A percentile compares a stretch with the other conserved stretches of the same genome.
These are phyloP conservation scores for Hartigia nigra DNA, from an alignment of 2,888 invertebrate genomes.

Conservation along the genomic window DNA sequence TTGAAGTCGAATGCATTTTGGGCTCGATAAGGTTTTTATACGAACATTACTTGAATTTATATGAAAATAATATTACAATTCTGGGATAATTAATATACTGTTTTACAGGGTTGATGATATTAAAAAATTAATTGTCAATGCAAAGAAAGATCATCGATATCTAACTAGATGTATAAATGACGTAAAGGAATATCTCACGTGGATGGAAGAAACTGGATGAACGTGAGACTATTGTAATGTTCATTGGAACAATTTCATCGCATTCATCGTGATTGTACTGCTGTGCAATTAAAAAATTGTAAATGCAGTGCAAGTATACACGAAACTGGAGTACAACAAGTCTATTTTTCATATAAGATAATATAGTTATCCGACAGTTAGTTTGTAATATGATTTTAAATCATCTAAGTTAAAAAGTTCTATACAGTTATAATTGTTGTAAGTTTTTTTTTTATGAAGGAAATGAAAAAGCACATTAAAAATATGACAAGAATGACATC, in stretches of 20 bases:
- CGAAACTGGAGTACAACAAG: neutral
- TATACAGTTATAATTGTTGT: neutral
- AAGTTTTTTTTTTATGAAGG: neutral
- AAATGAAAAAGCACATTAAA: neutral
- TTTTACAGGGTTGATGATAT: conserved; percentile 46
- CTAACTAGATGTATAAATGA: conserved; percentile 51
- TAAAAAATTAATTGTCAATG: conserved; percentile 48
- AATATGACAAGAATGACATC: neutral
- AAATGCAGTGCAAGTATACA: neutral
- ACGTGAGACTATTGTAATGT: neutral
- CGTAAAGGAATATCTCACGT: conserved; percentile 48
- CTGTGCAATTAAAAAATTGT: neutral
- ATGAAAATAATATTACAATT: neutral
- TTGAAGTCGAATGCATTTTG: conserved; percentile 44
- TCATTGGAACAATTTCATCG: neutral
- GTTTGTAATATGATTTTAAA: neutral
- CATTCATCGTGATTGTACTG: neutral
- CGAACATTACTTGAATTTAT: neutral
- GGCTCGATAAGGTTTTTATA: conserved; percentile 49
- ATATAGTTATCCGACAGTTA: neutral
- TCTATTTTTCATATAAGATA: neutral
- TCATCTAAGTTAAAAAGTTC: neutral
- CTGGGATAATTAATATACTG: neutral
- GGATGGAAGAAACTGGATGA: conserved; percentile 41
- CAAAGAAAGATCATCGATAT: conserved; percentile 51